These are phyloP conservation scores for Sarcoramphus papa DNA, from an alignment of 2,797 vertebrate genomes.

Conservation along the genomic window DNA sequence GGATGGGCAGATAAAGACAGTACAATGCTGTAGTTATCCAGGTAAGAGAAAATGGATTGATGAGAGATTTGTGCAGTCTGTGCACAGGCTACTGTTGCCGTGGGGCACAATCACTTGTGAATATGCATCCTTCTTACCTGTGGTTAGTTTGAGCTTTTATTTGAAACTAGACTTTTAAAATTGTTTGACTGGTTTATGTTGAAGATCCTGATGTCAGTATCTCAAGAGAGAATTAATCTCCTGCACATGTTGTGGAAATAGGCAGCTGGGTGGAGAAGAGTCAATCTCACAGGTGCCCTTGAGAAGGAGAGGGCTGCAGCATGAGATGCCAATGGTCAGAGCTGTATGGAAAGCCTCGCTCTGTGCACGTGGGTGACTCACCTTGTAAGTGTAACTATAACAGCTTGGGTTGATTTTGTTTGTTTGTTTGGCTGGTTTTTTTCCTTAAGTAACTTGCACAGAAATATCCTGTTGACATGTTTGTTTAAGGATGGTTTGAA, in stretches of 20 bases:
- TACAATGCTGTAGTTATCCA: not conserved
- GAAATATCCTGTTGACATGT: not conserved
- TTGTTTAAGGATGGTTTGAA: not conserved
- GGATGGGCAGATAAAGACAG: not conserved
- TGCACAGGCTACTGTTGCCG: not conserved
- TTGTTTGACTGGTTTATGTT: not conserved
- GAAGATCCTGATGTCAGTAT: not conserved
- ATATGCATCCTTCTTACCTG: not conserved
- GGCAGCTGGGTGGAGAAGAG: not conserved
- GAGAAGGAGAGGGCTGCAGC: not conserved
- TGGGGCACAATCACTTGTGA: not conserved
- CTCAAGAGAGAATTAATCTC: not conserved
- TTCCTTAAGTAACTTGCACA: not conserved
- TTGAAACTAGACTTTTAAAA: not conserved
- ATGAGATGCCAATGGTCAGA: not conserved
- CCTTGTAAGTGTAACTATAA: not conserved
- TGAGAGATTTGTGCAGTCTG: not conserved
- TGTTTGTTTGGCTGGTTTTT: not conserved
- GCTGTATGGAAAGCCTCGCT: rapidly evolving
- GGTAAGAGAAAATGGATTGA: not conserved
- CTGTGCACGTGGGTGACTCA: not conserved
- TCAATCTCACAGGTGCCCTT: not conserved
- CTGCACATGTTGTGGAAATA: not conserved
- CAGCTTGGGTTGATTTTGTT: not conserved
- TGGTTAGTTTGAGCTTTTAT: not conserved